These are phyloP conservation scores for Pitangus sulphuratus DNA, from an alignment of 2,797 vertebrate genomes.

Conservation along the genomic window DNA sequence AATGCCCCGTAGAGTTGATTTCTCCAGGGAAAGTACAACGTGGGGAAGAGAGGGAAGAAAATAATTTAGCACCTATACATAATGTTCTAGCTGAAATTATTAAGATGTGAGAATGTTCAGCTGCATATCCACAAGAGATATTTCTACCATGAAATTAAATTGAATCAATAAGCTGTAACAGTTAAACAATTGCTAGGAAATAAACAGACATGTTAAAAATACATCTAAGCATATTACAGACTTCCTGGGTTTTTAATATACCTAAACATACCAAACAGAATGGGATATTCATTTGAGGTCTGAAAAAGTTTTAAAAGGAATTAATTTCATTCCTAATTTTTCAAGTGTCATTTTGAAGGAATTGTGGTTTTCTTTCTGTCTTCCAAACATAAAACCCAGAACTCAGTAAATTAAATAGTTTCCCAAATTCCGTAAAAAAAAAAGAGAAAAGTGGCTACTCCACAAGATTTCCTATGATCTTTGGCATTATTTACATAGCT, in stretches of 20 bases:
- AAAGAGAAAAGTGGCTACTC: neutral
- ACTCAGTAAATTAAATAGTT: neutral
- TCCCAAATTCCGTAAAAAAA: neutral
- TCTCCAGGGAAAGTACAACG: neutral
- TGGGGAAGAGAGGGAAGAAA: neutral
- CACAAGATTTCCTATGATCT: neutral
- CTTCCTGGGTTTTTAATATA: neutral
- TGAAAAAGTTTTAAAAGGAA: neutral
- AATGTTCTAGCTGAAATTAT: slow-evolving; percentile 31
- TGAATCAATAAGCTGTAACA: neutral
- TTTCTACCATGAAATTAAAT: neutral
- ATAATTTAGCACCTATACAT: neutral
- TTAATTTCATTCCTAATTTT: neutral
- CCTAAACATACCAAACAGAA: neutral
- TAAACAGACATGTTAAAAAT: neutral
- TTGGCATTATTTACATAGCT: neutral
- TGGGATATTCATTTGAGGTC: neutral
- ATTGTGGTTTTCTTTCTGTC: neutral
- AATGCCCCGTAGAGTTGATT: neutral
- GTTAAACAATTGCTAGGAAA: neutral
- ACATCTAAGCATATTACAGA: neutral
- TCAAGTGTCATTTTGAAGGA: neutral
- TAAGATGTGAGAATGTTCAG: slow-evolving; percentile 14
- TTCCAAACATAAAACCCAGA: neutral
- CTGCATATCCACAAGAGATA: neutral